Evolutionary conservation across 2,888 invertebrate genomes (phyloP).

Genomic region (Cryptocephalus moraei): DNA sequence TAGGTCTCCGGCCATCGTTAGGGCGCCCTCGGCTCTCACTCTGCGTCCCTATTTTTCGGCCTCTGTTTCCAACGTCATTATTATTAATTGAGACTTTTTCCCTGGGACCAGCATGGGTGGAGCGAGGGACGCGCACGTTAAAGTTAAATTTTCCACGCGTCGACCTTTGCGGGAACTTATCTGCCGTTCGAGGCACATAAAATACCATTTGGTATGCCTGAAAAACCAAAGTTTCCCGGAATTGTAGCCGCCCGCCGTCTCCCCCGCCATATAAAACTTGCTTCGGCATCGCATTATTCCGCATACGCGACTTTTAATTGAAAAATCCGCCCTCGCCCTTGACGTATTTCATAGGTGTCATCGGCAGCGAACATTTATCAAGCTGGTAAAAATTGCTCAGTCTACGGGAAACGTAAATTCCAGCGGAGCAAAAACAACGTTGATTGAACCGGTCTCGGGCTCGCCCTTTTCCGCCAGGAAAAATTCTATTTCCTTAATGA

Average conservation of each 20-base stretch:
- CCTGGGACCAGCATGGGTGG: conserved; percentile 8
- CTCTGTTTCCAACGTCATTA: conserved; percentile 12
- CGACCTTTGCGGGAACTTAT: too few species aligned
- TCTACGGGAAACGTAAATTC: conserved; percentile 39
- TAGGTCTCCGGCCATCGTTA: conserved; percentile 18
- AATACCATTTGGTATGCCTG: too few species aligned
- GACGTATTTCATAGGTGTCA: conserved; percentile 41
- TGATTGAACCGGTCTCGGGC: conserved; percentile 27
- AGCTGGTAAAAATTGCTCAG: conserved; percentile 38
- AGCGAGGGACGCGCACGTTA: background rate
- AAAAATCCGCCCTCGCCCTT: conserved; percentile 30
- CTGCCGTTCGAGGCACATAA: too few species aligned
- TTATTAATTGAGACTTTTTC: conserved; percentile 28
- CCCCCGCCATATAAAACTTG: conserved; percentile 12
- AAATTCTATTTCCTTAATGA: too few species aligned
- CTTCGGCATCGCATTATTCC: conserved; percentile 38
- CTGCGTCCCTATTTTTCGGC: conserved; percentile 1
- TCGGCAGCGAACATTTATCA: conserved; percentile 40
- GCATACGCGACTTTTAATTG: conserved; percentile 43
- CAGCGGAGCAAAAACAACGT: conserved; percentile 33
- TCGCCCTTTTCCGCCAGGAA: background rate
- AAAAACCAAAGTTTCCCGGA: too few species aligned
- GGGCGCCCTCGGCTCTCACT: conserved; percentile 16
- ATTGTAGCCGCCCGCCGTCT: too few species aligned
- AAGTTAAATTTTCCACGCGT: too few species aligned